These are phyloP conservation scores for Cyphotilapia sp. DNA, from an alignment of 2,113 vertebrate genomes.

Conservation along the genomic window DNA sequence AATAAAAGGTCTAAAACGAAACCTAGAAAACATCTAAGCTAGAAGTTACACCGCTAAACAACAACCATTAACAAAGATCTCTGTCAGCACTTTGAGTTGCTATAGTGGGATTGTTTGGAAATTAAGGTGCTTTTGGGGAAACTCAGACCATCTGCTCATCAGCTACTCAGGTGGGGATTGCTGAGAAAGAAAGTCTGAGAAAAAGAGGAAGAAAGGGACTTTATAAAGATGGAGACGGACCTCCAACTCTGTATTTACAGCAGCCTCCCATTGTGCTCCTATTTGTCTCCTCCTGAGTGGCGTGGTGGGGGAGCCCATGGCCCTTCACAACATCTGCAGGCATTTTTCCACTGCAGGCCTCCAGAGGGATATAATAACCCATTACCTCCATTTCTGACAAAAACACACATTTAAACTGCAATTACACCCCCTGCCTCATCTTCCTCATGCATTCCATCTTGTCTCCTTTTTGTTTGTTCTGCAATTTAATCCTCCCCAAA, in stretches of 20 bases:
- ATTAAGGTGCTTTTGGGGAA: neutral
- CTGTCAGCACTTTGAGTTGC: slow-evolving; percentile 31
- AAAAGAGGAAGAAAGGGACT: neutral
- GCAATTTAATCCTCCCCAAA: slow-evolving; percentile 34
- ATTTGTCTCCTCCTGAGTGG: slow-evolving; percentile 62
- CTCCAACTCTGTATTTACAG: slow-evolving; percentile 57
- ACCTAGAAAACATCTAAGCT: neutral
- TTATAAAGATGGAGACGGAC: slow-evolving; percentile 52
- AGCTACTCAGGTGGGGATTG: neutral
- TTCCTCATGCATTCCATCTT: slow-evolving; percentile 44
- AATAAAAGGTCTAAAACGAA: neutral
- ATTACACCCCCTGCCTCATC: slow-evolving; percentile 66
- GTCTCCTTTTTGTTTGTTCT: slow-evolving; percentile 28
- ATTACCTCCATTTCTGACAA: slow-evolving; percentile 66
- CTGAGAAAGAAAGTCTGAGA: neutral
- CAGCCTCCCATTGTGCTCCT: slow-evolving; percentile 51
- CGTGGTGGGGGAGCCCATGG: neutral
- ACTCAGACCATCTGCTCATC: slow-evolving; percentile 27
- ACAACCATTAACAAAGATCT: slow-evolving; percentile 12
- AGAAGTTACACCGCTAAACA: neutral
- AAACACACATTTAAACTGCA: slow-evolving; percentile 72
- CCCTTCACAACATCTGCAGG: slow-evolving; percentile 62
- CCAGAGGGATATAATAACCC: slow-evolving; percentile 65
- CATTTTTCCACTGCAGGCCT: slow-evolving; percentile 41
- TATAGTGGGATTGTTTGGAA: neutral